Base-by-base conservation (phyloP, 2,113 vertebrate species). In the Tautogolabrus adspersus region DNA sequence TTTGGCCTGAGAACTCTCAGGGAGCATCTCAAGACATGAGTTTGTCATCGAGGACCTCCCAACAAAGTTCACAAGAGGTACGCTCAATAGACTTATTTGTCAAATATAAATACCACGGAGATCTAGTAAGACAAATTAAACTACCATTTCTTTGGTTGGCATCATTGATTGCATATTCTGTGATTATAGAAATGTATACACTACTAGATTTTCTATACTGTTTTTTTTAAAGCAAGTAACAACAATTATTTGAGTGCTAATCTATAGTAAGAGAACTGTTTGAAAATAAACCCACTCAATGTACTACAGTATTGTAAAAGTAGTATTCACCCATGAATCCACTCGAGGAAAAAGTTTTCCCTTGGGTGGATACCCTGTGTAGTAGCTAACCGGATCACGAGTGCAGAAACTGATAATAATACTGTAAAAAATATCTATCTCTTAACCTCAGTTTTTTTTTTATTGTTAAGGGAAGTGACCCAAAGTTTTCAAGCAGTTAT, bases 61-160 rank as follows among this genome's bases (percentile, higher is more conserved):
- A 96, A 46, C 95, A 95, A 75, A 95, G 91, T 89, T 96, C 97
- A 81, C 93, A 97, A 84, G 97, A 98, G 21, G 97, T 98, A 89
- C 81, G 71, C 58, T 3, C 44, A 54, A 60, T 44, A 37, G 15
- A 16, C 13, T 15, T 44, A 13, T 10, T 44, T 46, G 7, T 46
- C 2, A 46, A 11, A 15, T 46, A 15, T 12, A 55, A 42, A 42
- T 42, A 40, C 38, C 38, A 26, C 21, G 30, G 3, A 38, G 15
- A 55, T 40, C 8, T 40, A 23, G 6, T 38, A 34, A 34, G 30
- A 34, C 6, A 34, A 34, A 26, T 26, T 26, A 26, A 26, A 26
- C 2, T 1, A 34, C 30, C 30, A 34, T 34, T 34, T 34, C 30
- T 34, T 6, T 34, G 30, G 30, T 34, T 34, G 30, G 30, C 30